Evolutionary conservation across 2,888 invertebrate species (phyloP).

Genomic region (Hydriomena furcata): DNA sequence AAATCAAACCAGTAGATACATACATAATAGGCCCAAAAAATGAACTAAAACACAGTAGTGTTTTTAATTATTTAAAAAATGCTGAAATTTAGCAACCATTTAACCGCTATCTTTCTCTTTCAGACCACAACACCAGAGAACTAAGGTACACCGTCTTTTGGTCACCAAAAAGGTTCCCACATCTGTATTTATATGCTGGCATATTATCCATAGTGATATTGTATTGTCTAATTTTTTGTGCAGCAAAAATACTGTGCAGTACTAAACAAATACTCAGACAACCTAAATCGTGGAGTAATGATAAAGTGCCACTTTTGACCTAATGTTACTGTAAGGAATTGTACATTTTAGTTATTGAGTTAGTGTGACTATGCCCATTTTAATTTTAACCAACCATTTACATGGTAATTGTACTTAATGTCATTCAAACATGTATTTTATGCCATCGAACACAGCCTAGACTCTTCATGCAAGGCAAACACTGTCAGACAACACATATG

Average conservation of each 20-base stretch:
- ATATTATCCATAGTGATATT: constrained; percentile 45
- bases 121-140: constrained; percentile 83
- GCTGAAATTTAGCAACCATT: no score
- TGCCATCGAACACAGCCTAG: no score
- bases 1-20: no score
- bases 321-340: constrained; percentile 14
- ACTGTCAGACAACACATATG: no score
- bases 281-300: constrained; percentile 29
- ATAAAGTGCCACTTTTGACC: constrained; percentile 47
- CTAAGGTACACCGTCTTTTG: constrained; percentile 90
- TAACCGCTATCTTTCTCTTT: constrained; percentile 4
- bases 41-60: no score
- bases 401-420: no score
- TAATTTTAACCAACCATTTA: no score
- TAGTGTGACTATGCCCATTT: no score
- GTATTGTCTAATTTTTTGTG: constrained; percentile 44
- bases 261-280: constrained; percentile 26
- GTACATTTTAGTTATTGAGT: not conserved
- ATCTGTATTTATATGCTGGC: constrained; percentile 81
- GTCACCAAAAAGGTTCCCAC: constrained; percentile 88
- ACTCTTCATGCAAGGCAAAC: no score
- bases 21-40: no score
- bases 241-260: constrained; percentile 33
- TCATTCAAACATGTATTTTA: no score
- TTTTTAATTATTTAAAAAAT: no score